phyloP scores from a whole-genome alignment of 2,113 vertebrate species.

The Ramphastos sulfuratus region DNA sequence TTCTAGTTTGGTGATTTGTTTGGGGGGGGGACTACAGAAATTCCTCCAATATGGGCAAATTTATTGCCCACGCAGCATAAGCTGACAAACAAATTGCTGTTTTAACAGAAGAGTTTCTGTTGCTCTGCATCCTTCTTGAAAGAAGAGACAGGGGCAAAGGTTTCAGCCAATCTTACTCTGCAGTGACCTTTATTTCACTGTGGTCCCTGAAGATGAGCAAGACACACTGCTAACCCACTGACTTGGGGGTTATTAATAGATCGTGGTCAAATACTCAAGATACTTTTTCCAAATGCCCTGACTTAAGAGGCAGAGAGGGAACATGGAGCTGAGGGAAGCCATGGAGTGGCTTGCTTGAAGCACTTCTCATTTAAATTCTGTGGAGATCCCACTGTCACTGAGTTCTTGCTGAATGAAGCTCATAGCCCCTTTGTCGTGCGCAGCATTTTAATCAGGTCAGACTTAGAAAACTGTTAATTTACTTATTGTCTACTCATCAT shows the following conservation, averaged over 20 bases:
- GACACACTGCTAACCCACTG: background rate
- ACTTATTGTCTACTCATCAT: constrained; percentile 1
- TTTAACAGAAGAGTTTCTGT: constrained; percentile 19
- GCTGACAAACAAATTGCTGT: constrained; percentile 7
- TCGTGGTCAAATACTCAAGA: background rate
- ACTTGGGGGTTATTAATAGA: background rate
- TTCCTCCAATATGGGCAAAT: background rate
- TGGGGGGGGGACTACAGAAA: background rate
- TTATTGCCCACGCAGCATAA: background rate
- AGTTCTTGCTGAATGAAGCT: constrained; percentile 54
- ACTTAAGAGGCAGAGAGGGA: background rate
- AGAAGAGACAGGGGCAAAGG: constrained; percentile 6
- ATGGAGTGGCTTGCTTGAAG: background rate
- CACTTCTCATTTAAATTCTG: constrained; percentile 60
- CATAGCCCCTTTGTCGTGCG: constrained; percentile 34
- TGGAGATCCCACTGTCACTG: constrained; percentile 28
- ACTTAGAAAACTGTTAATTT: constrained; percentile 45
- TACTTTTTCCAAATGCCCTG: background rate
- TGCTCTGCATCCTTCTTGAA: background rate
- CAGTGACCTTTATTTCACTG: constrained; percentile 17
- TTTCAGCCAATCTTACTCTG: background rate
- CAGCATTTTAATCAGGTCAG: constrained; percentile 63
- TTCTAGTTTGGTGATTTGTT: background rate
- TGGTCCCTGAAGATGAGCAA: background rate
- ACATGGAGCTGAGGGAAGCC: background rate